Conservation (phyloP, 2,113 vertebrate genomes). For the Phalacrocorax aristotelis region DNA sequence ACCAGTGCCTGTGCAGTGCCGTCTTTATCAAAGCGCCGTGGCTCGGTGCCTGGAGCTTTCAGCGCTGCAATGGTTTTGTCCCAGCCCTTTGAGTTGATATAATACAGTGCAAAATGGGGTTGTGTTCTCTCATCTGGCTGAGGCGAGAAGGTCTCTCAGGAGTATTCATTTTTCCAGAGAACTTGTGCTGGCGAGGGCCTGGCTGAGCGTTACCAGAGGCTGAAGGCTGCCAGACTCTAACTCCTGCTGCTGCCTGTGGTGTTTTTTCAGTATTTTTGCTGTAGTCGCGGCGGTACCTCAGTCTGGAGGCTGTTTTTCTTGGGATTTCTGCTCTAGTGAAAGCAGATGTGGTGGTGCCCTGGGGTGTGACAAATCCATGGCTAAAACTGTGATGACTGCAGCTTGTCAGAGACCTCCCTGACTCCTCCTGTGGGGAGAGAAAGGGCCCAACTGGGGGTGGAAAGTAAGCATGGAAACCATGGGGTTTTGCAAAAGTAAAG, state of each 20-base stretch:
- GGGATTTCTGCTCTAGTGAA: neutral
- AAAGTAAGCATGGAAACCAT: accelerated
- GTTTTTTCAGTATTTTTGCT: neutral
- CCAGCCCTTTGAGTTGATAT: neutral
- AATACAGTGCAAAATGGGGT: neutral
- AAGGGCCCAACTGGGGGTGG: neutral
- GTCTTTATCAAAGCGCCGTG: accelerated
- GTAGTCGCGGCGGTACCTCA: neutral
- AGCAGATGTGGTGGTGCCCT: neutral
- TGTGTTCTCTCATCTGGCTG: neutral
- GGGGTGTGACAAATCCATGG: neutral
- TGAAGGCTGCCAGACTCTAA: neutral
- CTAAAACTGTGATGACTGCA: neutral
- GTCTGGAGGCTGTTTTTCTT: neutral
- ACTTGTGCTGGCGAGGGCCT: neutral
- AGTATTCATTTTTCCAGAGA: neutral
- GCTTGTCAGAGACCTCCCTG: accelerated
- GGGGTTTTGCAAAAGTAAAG: neutral
- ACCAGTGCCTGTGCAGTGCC: neutral
- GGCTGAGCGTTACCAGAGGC: neutral
- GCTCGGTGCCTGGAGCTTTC: neutral
- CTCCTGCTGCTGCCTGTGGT: accelerated
- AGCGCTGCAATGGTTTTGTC: accelerated
- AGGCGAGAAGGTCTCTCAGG: accelerated
- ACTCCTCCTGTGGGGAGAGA: neutral